Percentiles rank a stretch among this genome's conserved stretches.
phyloP scores from a whole-genome alignment of 2,888 invertebrate genomes.

The Cryptocephalus moraei region DNA sequence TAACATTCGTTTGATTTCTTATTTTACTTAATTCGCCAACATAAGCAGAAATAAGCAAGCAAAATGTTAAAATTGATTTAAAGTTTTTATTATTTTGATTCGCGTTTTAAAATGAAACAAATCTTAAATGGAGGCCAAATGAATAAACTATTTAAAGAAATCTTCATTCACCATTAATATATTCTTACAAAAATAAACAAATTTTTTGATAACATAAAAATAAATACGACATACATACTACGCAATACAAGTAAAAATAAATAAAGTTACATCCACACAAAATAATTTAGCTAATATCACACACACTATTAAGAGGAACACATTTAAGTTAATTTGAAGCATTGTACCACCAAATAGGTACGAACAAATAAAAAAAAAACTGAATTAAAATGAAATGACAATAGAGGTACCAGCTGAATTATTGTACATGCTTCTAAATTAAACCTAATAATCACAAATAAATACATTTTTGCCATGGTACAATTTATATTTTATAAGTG shows the following conservation, averaged over 20 bases:
- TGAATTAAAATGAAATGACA: neutral
- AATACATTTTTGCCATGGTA: too few relatives aligned
- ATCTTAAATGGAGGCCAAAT: too few relatives aligned
- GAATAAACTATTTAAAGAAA: neutral
- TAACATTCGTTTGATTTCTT: too few relatives aligned
- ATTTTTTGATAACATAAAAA: conserved; percentile 7
- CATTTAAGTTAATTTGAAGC: neutral
- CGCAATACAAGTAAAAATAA: conserved; percentile 12
- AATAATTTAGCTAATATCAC: conserved; percentile 14
- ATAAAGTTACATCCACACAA: conserved; percentile 7
- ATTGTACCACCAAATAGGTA: neutral
- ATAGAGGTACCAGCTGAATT: neutral
- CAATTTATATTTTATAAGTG: too few relatives aligned
- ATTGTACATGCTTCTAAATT: too few relatives aligned
- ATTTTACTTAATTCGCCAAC: too few relatives aligned
- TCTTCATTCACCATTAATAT: conserved; percentile 1
- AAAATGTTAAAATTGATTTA: neutral
- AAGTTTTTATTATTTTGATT: conserved; percentile 1
- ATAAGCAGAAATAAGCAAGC: too few relatives aligned
- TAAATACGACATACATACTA: conserved; percentile 10
- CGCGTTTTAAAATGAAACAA: too few relatives aligned
- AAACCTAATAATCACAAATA: too few relatives aligned
- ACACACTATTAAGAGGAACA: conserved; percentile 11
- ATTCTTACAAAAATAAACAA: conserved; percentile 2
- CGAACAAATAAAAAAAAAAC: neutral